phyloP scores from a whole-genome alignment of 2,113 vertebrate genomes.

The Ophiodon elongatus region DNA sequence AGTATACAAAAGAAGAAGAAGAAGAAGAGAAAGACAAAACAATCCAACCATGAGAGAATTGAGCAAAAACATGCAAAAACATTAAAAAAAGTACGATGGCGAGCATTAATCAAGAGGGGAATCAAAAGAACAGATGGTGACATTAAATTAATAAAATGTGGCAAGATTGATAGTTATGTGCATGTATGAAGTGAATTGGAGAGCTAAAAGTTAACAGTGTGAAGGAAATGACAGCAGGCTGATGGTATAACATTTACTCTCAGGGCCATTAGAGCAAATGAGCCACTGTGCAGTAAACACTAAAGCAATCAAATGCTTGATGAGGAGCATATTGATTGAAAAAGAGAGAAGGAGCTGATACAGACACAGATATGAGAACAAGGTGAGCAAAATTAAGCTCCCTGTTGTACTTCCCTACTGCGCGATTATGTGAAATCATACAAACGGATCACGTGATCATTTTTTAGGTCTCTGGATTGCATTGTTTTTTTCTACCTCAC shows the following conservation, averaged over 20 bases:
- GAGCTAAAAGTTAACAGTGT: constrained; percentile 77
- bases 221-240: constrained; percentile 71
- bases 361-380: constrained; percentile 42
- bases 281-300: constrained; percentile 80
- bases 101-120: constrained; percentile 50
- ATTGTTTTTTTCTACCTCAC: constrained; percentile 1
- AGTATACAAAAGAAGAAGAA: background rate
- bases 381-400: constrained; percentile 44
- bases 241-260: constrained; percentile 77
- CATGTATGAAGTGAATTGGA: constrained; percentile 58
- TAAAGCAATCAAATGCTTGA: constrained; percentile 79
- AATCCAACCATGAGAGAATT: constrained; percentile 34
- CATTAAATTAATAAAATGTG: constrained; percentile 50
- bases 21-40: constrained; percentile 51
- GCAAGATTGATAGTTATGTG: constrained; percentile 52
- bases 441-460: background rate
- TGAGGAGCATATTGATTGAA: constrained; percentile 77
- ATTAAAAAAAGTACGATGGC: constrained; percentile 13
- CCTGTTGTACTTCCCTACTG: background rate
- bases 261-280: constrained; percentile 80
- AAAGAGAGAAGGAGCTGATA: constrained; percentile 59
- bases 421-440: constrained; percentile 23
- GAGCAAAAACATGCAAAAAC: constrained; percentile 61
- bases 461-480: background rate
- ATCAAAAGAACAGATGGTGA: constrained; percentile 65